phyloP scores from a whole-genome alignment of 2,113 vertebrate species.

The Cygnus atratus region DNA sequence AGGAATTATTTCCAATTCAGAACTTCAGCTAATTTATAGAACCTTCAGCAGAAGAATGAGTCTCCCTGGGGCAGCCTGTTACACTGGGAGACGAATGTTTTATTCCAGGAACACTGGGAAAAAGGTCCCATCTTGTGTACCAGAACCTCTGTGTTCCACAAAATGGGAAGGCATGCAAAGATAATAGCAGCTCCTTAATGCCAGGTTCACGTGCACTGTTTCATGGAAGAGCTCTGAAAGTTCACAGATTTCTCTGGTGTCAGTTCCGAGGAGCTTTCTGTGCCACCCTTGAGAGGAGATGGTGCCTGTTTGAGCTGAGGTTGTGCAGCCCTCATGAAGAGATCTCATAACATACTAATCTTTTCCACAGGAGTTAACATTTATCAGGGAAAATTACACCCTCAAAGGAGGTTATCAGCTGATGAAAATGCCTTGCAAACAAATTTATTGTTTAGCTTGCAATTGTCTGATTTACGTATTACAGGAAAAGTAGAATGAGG shows the following conservation, averaged over 20 bases:
- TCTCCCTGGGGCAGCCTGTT: not conserved
- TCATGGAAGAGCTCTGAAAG: not conserved
- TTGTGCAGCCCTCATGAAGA: not conserved
- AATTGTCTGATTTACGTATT: not conserved
- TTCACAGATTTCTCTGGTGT: not conserved
- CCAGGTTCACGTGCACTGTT: not conserved
- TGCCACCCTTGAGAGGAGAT: not conserved
- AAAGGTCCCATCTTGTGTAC: not conserved
- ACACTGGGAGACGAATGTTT: not conserved
- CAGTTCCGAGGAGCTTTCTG: not conserved
- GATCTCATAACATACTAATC: not conserved
- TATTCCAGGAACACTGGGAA: not conserved
- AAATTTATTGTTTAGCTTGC: not conserved
- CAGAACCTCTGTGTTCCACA: not conserved
- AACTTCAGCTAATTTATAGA: not conserved
- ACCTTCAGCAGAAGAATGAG: not conserved
- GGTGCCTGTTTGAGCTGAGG: not conserved
- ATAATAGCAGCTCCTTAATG: not conserved
- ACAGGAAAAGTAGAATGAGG: not conserved
- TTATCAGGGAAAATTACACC: not conserved
- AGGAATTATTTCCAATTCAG: not conserved
- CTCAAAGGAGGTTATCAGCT: not conserved
- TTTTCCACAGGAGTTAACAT: not conserved
- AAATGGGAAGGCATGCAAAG: not conserved
- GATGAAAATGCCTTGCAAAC: not conserved